Percentiles rank a stretch among this genome's conserved stretches.
Conservation (phyloP, 1,140 invertebrate species). For the Drosophila watanabei region DNA sequence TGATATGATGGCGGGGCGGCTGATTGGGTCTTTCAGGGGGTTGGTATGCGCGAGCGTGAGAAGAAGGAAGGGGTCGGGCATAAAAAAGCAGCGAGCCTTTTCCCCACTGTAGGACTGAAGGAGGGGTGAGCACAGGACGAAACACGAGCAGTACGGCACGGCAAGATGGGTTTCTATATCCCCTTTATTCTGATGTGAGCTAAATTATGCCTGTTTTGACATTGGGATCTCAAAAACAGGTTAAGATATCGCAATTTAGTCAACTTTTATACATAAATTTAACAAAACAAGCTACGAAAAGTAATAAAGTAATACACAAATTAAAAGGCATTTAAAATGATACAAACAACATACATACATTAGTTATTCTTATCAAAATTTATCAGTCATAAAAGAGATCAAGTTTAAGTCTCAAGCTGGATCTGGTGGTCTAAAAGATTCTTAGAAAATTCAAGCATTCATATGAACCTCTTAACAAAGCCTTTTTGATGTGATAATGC, state of each 20-base stretch:
- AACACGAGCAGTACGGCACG: not conserved
- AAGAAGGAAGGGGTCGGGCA: slow-evolving; percentile 34
- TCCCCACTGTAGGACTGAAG: slow-evolving; percentile 37
- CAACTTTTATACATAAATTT: not conserved
- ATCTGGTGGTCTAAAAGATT: not conserved
- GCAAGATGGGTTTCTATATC: not conserved
- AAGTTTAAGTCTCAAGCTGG: not conserved
- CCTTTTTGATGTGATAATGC: not conserved
- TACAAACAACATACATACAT: not conserved
- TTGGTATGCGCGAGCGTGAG: slow-evolving; percentile 28
- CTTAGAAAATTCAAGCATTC: not conserved
- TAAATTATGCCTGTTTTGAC: not conserved
- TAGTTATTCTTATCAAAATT: not conserved
- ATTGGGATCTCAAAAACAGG: not conserved
- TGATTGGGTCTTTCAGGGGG: slow-evolving; percentile 7
- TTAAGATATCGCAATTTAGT: not conserved
- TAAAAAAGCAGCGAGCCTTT: slow-evolving; percentile 15
- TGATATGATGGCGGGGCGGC: slow-evolving; percentile 58
- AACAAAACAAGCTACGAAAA: not conserved
- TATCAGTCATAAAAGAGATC: not conserved
- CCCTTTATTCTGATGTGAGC: not conserved
- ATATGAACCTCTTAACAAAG: not conserved
- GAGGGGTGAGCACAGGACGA: not conserved
- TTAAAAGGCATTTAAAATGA: not conserved
- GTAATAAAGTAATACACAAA: not conserved